These are phyloP conservation scores for Lateolabrax maculatus DNA, from an alignment of 2,797 vertebrate genomes.

Conservation along the genomic window DNA sequence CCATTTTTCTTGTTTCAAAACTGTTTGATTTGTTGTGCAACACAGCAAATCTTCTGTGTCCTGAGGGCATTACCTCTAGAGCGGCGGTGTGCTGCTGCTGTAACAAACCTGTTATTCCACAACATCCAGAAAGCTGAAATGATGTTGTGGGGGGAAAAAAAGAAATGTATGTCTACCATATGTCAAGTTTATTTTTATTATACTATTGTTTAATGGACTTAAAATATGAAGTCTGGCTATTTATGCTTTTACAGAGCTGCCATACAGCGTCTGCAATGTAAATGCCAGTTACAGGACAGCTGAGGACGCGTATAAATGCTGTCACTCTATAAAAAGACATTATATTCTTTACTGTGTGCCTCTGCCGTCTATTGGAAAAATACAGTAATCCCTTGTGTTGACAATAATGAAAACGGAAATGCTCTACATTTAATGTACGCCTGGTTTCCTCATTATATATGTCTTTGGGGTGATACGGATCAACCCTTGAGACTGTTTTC, in stretches of 20 bases:
- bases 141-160: background rate
- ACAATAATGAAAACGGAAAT: slow-evolving; percentile 24
- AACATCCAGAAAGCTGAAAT: slow-evolving; percentile 18
- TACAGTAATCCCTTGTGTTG: background rate
- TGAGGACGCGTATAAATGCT: slow-evolving; percentile 11
- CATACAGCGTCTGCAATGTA: background rate
- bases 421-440: slow-evolving; percentile 36
- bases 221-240: background rate
- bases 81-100: background rate
- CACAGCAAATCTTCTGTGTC: slow-evolving; percentile 8
- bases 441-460: slow-evolving; percentile 37
- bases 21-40: slow-evolving; percentile 41
- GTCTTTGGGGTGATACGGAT: slow-evolving; percentile 43
- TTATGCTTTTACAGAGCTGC: background rate
- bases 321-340: slow-evolving; percentile 19
- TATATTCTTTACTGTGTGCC: slow-evolving; percentile 8
- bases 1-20: slow-evolving; percentile 25
- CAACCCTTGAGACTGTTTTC: slow-evolving; percentile 59
- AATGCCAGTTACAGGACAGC: slow-evolving; percentile 11
- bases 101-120: slow-evolving; percentile 9
- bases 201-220: slow-evolving; percentile 4
- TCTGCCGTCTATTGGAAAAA: slow-evolving; percentile 6
- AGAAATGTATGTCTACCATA: background rate
- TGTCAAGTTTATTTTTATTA: slow-evolving; percentile 2
- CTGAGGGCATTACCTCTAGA: slow-evolving; percentile 8